Base-by-base conservation (phyloP, 2,888 invertebrate genomes). In the Bhutanitis thaidina region DNA sequence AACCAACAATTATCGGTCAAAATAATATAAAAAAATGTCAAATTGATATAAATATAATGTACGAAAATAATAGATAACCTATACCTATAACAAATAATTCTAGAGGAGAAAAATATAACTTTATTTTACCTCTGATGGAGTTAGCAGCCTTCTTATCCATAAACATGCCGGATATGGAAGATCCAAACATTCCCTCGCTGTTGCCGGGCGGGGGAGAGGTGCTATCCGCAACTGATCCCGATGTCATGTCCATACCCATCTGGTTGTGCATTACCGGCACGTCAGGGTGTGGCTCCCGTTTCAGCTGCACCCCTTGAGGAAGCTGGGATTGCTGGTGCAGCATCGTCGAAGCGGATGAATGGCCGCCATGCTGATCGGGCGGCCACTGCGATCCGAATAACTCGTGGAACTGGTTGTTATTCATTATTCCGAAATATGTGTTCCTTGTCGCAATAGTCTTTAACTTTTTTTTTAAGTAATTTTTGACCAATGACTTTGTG, bases 61-160 rank as follows among this genome's bases (percentile, higher is more conserved):
- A n/a, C n/a, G n/a, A n/a, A n/a, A n/a, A n/a, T n/a, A n/a, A n/a
- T n/a, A n/a, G n/a, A n/a, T n/a, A n/a, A n/a, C n/a, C n/a, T n/a
- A n/a, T 20, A 20, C 20, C 5, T 20, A 3, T 20, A 20, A 20
- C 20, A 20, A 20, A 20, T 20, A 27, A 27, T 8, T 7, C 8
- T 27, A 27, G 27, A 7, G 8, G 8, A 4, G 27, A 27, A 40
- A 32, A 37, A 35, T 34, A 29, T 55, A 10, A 37, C 9, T 45
- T 2, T 5, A 43, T 1, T 8, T 62, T 90, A 93, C 93, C 93
- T 93, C 93, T 81, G 59, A 93, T 93, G 44, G 93, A 93, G 72
- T 93, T 93, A 48, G 91, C 92, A 54, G 89, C 91, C 73, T 92
- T 92, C 73, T 91, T 88, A 61, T 92, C 91, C 77, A 91, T 90